Evolutionary conservation across 2,888 invertebrate species (phyloP).

Genomic region (Spodoptera littoralis): DNA sequence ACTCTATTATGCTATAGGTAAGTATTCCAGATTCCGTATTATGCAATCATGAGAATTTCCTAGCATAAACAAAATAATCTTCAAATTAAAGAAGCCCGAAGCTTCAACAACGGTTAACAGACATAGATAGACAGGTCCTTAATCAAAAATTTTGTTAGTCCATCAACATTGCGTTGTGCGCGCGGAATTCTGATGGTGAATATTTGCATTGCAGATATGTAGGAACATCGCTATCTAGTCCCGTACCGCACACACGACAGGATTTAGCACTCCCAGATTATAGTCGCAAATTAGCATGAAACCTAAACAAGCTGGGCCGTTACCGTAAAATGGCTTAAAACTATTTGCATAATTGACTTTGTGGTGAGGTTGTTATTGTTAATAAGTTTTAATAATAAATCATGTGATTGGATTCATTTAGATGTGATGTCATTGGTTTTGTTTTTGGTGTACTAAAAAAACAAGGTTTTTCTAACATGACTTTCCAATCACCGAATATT

Average conservation of each 20-base stretch:
- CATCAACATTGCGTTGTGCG: conserved; percentile 59
- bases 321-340: conserved; percentile 50
- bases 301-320: conserved; percentile 57
- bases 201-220: conserved; percentile 82
- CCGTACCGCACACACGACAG: conserved; percentile 56
- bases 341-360: conserved; percentile 53
- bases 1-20: too few species aligned
- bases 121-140: conserved; percentile 24
- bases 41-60: too few species aligned
- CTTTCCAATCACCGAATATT: too few species aligned
- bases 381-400: conserved; percentile 22
- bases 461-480: too few species aligned
- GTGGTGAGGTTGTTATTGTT: conserved; percentile 21
- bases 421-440: conserved; percentile 10
- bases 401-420: conserved; percentile 21
- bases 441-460: not conserved
- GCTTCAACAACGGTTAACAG: conserved; percentile 4
- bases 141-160: conserved; percentile 56
- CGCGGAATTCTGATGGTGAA: conserved; percentile 66
- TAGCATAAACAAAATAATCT: too few species aligned
- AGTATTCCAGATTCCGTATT: too few species aligned
- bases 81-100: not conserved
- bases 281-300: conserved; percentile 72
- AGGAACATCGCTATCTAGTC: conserved; percentile 66
- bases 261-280: conserved; percentile 78